These are phyloP conservation scores for Drosophila hydei DNA, from an alignment of 1,140 invertebrate species.

Conservation along the genomic window DNA sequence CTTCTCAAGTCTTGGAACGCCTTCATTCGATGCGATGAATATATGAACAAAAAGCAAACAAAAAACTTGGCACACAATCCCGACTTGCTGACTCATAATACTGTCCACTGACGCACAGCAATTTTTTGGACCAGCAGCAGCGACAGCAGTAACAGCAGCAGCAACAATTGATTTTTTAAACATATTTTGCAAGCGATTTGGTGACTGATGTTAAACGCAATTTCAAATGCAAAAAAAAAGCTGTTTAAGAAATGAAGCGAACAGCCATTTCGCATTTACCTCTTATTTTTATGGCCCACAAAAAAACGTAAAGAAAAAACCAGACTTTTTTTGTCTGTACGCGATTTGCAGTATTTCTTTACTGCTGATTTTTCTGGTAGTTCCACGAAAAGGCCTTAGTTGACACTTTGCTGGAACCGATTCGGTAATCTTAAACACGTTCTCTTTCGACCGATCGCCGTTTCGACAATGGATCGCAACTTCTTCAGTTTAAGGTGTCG, in stretches of 20 bases:
- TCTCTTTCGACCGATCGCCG: constrained; percentile 22
- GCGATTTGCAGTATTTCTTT: constrained; percentile 7
- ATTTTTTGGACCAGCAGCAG: constrained; percentile 12
- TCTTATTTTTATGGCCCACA: constrained; percentile 18
- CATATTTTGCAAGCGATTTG: constrained; percentile 10
- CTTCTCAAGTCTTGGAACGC: constrained; percentile 15
- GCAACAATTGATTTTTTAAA: constrained; percentile 33
- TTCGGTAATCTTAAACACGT: constrained; percentile 51
- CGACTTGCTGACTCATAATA: constrained; percentile 31
- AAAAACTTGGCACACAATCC: constrained; percentile 36
- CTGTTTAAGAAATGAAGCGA: constrained; percentile 28
- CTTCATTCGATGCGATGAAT: constrained; percentile 17
- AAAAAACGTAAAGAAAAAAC: constrained; percentile 4
- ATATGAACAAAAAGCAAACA: constrained; percentile 17
- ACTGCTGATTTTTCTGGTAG: not conserved
- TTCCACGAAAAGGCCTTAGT: constrained; percentile 59
- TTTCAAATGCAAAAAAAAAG: constrained; percentile 28
- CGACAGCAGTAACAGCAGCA: constrained; percentile 1
- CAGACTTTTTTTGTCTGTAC: constrained; percentile 16
- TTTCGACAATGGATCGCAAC: constrained; percentile 29
- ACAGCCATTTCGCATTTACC: constrained; percentile 29
- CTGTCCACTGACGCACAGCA: constrained; percentile 44
- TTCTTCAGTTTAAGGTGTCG: not conserved
- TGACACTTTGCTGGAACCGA: constrained; percentile 61
- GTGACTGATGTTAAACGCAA: constrained; percentile 22